phyloP scores from a whole-genome alignment of 1,140 invertebrate species.

The Pseudomyrmex concolor region DNA sequence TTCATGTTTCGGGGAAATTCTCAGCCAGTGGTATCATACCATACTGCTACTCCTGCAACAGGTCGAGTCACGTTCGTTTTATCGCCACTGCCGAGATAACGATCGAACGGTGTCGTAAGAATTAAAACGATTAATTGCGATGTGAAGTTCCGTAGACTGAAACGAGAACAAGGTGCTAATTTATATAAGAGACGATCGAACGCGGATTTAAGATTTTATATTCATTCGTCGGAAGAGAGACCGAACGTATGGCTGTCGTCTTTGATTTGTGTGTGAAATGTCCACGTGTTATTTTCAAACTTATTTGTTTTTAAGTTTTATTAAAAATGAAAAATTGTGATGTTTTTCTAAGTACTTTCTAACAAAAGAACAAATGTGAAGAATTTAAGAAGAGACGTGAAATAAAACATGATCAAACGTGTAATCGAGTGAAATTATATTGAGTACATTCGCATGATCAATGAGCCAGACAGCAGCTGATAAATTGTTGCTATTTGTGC shows the following conservation, averaged over 20 bases:
- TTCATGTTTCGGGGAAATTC: conserved; percentile 77
- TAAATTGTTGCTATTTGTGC: conserved; percentile 1
- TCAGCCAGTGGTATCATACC: conserved; percentile 78
- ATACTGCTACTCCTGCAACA: conserved; percentile 79
- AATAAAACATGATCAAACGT: background rate
- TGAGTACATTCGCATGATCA: background rate
- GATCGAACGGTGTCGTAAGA: conserved; percentile 33
- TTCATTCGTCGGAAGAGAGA: no score
- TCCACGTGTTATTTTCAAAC: no score
- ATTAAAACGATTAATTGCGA: conserved; percentile 18
- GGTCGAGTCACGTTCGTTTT: background rate
- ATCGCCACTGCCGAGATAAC: background rate
- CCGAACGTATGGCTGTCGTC: no score
- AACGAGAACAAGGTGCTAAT: background rate
- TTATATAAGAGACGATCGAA: background rate
- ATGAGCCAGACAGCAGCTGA: conserved; percentile 22
- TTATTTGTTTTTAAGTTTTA: no score
- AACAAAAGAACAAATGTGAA: no score
- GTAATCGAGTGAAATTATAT: conserved; percentile 1
- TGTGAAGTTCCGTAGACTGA: background rate
- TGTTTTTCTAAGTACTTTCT: no score
- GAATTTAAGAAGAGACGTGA: background rate
- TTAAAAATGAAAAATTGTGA: no score
- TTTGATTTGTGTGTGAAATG: no score
- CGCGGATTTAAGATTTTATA: no score